Conservation (phyloP, 2,888 invertebrate species). For the Agrenia bidenticulata region DNA sequence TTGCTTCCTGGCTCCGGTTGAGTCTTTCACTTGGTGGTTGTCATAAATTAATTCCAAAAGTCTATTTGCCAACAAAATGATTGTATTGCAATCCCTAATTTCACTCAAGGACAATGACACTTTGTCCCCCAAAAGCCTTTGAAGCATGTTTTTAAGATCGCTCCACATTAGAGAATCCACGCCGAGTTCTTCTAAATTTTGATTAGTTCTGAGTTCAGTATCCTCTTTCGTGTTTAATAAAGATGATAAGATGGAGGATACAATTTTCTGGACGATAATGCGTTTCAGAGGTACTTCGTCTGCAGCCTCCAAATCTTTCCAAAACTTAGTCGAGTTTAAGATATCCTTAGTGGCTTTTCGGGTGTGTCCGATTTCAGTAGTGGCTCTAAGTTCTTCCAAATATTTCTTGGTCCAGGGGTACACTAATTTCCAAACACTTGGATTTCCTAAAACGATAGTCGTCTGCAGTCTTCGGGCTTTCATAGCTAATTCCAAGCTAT, state of each 20-base stretch:
- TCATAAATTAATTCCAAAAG: not conserved
- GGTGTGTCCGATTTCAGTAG: not conserved
- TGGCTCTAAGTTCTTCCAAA: not conserved
- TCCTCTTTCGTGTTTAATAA: too few relatives aligned
- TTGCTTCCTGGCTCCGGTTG: not conserved
- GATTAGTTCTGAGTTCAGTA: not conserved
- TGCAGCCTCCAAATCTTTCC: not conserved
- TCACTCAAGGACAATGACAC: slow-evolving; percentile 21
- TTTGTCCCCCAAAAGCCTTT: slow-evolving; percentile 23
- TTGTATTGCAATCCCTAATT: slow-evolving; percentile 27
- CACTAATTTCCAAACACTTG: not conserved
- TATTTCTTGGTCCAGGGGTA: not conserved
- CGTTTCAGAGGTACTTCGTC: too few relatives aligned
- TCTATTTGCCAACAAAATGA: slow-evolving; percentile 4
- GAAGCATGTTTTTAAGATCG: slow-evolving; percentile 35
- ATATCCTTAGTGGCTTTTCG: too few relatives aligned
- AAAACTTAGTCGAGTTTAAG: not conserved
- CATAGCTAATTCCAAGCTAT: not conserved
- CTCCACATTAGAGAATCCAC: slow-evolving; percentile 36
- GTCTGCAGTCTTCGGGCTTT: not conserved
- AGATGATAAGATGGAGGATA: too few relatives aligned
- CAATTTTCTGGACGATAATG: not conserved
- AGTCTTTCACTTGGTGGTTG: too few relatives aligned
- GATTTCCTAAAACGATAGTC: not conserved
- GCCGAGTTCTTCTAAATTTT: slow-evolving; percentile 29